phyloP scores from a whole-genome alignment of 2,113 vertebrate species.

The Hippopotamus amphibius region DNA sequence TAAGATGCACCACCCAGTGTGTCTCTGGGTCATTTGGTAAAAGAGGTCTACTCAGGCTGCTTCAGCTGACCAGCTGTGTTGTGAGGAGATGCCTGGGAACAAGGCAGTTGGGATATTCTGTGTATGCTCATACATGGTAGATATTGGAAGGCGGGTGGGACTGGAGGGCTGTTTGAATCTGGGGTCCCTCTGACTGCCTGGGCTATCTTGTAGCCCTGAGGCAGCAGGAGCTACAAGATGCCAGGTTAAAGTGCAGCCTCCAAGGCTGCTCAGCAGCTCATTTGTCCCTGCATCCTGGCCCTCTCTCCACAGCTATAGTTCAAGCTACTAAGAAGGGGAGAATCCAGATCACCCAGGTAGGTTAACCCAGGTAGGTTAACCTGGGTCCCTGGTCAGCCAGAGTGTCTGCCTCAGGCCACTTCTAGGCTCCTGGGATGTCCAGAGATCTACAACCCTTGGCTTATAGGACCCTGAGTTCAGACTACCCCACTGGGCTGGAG shows the following conservation, averaged over 20 bases:
- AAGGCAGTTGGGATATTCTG: background rate
- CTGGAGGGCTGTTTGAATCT: background rate
- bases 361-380: background rate
- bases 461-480: background rate
- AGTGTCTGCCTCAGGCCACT: background rate
- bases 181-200: background rate
- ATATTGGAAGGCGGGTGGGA: rapidly evolving
- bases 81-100: background rate
- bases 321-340: background rate
- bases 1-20: background rate
- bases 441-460: background rate
- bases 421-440: background rate
- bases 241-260: background rate
- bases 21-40: background rate
- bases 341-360: background rate
- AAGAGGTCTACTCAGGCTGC: background rate
- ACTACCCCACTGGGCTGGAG: background rate
- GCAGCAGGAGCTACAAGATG: background rate
- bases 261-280: background rate
- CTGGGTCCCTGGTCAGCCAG: background rate
- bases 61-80: background rate
- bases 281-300: background rate
- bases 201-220: background rate
- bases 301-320: background rate
- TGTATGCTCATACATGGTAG: background rate